Conservation (phyloP, 2,113 vertebrate species). For the Osmerus mordax region DNA sequence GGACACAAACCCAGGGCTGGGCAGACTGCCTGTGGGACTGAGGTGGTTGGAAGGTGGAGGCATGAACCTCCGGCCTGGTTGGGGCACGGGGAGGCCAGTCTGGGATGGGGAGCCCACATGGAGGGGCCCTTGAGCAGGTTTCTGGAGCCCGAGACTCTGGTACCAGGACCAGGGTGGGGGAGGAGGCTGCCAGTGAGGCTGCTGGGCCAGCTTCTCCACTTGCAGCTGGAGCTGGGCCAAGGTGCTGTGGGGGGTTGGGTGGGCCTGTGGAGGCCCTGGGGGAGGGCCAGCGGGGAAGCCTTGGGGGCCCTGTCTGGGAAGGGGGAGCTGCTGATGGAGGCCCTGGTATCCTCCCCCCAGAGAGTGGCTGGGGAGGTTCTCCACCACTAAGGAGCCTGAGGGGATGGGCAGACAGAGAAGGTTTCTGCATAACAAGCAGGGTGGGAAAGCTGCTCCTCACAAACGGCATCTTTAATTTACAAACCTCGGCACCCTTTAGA, state of each 20-base stretch:
- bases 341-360: slow-evolving; percentile 47
- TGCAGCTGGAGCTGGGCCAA: slow-evolving; percentile 74
- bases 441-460: not conserved
- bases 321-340: slow-evolving; percentile 53
- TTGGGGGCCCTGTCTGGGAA: slow-evolving; percentile 46
- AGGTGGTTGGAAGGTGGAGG: slow-evolving; percentile 37
- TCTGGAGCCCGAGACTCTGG: slow-evolving; percentile 56
- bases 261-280: slow-evolving; percentile 34
- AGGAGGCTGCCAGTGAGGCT: slow-evolving; percentile 48
- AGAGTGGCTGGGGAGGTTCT: slow-evolving; percentile 58
- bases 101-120: slow-evolving; percentile 59
- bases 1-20: slow-evolving; percentile 42
- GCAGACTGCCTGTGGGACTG: slow-evolving; percentile 43
- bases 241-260: slow-evolving; percentile 51
- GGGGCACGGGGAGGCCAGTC: slow-evolving; percentile 19
- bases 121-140: slow-evolving; percentile 41
- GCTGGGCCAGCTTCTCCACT: slow-evolving; percentile 68
- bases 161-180: slow-evolving; percentile 62
- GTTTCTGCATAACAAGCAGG: not conserved
- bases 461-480: not conserved
- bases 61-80: slow-evolving; percentile 41
- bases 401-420: slow-evolving; percentile 19
- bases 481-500: not conserved
- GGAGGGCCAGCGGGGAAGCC: slow-evolving; percentile 44
- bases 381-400: slow-evolving; percentile 68